A percentile compares a stretch with the other conserved stretches of the same genome.
Evolutionary conservation across 2,113 vertebrate genomes (phyloP).

Genomic region (Pteropus alecto): DNA sequence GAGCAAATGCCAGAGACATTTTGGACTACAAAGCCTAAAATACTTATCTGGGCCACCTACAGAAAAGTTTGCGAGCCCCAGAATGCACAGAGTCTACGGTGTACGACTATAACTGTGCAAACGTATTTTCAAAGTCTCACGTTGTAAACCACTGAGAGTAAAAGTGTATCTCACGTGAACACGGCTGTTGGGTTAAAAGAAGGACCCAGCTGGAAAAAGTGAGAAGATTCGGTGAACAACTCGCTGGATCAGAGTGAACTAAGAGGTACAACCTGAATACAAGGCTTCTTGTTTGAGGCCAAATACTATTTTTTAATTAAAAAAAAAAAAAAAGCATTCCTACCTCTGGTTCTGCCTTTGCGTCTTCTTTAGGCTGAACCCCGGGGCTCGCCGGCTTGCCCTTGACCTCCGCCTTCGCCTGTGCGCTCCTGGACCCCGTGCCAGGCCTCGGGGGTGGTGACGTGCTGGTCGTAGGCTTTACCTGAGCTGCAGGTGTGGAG

Average conservation of each 20-base stretch:
- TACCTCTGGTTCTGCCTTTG: conserved; percentile 85
- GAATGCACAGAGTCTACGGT: neutral
- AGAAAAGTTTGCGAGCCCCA: neutral
- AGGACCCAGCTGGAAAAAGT: fast-evolving
- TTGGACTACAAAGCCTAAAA: neutral
- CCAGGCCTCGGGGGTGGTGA: conserved; percentile 67
- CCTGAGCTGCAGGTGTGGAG: conserved; percentile 84
- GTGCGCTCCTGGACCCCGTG: conserved; percentile 60
- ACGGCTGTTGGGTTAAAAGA: neutral
- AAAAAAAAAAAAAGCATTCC: neutral
- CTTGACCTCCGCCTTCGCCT: conserved; percentile 82
- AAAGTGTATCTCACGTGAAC: too few relatives aligned
- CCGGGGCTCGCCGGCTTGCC: conserved; percentile 73
- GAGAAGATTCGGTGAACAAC: neutral
- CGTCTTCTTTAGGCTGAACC: conserved; percentile 77
- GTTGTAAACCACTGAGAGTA: neutral
- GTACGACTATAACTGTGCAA: neutral
- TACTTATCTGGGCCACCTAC: neutral
- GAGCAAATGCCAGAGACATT: neutral
- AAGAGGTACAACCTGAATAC: fast-evolving
- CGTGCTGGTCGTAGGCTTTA: conserved; percentile 82
- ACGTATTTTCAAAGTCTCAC: neutral
- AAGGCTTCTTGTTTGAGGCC: neutral
- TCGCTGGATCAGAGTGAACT: neutral
- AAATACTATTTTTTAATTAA: neutral